Percentiles rank a stretch among this genome's conserved stretches.
Conservation (phyloP, 2,113 vertebrate genomes). For the Pelobates fuscus region DNA sequence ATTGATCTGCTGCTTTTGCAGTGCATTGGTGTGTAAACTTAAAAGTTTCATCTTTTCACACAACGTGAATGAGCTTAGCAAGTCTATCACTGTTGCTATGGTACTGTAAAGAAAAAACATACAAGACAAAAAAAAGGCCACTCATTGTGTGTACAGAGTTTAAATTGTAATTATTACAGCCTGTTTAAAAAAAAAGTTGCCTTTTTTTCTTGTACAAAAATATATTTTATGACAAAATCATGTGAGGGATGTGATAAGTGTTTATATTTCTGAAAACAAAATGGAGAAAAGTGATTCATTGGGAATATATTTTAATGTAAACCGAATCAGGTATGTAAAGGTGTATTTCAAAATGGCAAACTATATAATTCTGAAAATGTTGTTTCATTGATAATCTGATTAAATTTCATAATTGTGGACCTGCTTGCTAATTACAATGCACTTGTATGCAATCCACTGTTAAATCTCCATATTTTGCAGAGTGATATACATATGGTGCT, state of each 20-base stretch:
- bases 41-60: slow-evolving; percentile 78
- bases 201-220: slow-evolving; percentile 99
- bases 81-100: slow-evolving; percentile 93
- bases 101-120: slow-evolving; percentile 84
- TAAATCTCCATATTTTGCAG: slow-evolving; percentile 84
- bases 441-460: slow-evolving; percentile 85
- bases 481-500: slow-evolving; percentile 84
- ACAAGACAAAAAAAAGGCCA: slow-evolving; percentile 68
- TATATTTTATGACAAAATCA: slow-evolving; percentile 96
- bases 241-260: slow-evolving; percentile 93
- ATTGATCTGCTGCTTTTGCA: slow-evolving; percentile 77
- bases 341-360: slow-evolving; percentile 86
- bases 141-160: slow-evolving; percentile 89
- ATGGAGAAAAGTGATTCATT: slow-evolving; percentile 87
- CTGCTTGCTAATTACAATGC: slow-evolving; percentile 90
- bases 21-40: slow-evolving; percentile 79
- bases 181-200: slow-evolving; percentile 83
- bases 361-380: slow-evolving; percentile 83
- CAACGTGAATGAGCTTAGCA: slow-evolving; percentile 73
- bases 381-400: slow-evolving; percentile 72
- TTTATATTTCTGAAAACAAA: slow-evolving; percentile 90
- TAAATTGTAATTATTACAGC: slow-evolving; percentile 91
- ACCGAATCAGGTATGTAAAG: slow-evolving; percentile 98
- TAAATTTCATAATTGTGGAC: slow-evolving; percentile 79
- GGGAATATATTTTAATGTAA: slow-evolving; percentile 93